phyloP scores from a whole-genome alignment of 2,113 vertebrate genomes.

The Hoplias malabaricus region DNA sequence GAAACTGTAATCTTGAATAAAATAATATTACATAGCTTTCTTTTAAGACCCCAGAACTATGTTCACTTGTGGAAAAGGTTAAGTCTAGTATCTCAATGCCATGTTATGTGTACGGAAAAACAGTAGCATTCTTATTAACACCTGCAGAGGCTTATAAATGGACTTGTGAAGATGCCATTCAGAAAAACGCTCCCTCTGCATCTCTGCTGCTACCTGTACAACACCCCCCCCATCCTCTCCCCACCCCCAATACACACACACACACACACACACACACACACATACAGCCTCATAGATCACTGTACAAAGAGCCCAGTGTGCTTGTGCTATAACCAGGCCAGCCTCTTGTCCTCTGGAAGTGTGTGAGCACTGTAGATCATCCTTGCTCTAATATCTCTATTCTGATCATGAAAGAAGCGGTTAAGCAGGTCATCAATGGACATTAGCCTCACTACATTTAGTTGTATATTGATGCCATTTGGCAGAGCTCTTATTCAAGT shows the following conservation, averaged over 20 bases:
- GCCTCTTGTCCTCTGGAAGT: background rate
- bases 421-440: background rate
- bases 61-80: too few relatives aligned
- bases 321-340: background rate
- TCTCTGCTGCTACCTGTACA: background rate
- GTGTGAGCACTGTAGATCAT: background rate
- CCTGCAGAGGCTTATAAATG: background rate
- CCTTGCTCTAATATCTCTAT: background rate
- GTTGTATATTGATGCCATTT: too few relatives aligned
- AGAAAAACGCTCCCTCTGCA: background rate
- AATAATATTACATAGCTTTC: too few relatives aligned
- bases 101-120: too few relatives aligned
- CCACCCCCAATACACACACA: background rate
- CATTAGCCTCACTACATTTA: too few relatives aligned
- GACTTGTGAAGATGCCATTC: background rate
- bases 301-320: background rate
- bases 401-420: background rate
- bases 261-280: background rate
- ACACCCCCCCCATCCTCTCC: background rate
- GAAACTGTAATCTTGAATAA: too few relatives aligned
- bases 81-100: too few relatives aligned
- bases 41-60: too few relatives aligned
- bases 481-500: too few relatives aligned
- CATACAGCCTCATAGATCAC: background rate
- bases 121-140: too few relatives aligned